Evolutionary conservation across 2,888 invertebrate species (phyloP).

Genomic region (Drosophila histrio): DNA sequence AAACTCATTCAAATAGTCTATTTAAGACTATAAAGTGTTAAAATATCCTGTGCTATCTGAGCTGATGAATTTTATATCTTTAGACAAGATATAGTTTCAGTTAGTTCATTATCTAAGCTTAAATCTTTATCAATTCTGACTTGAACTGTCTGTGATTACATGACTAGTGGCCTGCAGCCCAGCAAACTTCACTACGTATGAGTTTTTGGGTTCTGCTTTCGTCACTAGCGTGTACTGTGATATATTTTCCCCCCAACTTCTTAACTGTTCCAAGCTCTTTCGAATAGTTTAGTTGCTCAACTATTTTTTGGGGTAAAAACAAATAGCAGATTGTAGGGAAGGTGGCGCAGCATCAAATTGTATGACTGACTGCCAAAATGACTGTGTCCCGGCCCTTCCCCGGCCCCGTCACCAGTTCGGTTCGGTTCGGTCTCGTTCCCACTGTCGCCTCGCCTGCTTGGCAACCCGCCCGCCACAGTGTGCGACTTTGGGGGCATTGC

Average conservation of each 20-base stretch:
- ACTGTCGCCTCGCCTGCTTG: slow-evolving; percentile 56
- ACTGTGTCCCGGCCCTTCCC: slow-evolving; percentile 29
- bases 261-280: slow-evolving; percentile 4
- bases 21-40: too few species aligned
- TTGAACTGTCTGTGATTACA: too few species aligned
- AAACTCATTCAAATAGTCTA: too few species aligned
- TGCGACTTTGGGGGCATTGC: slow-evolving; percentile 83
- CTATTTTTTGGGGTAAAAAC: not conserved
- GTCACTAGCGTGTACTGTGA: too few species aligned
- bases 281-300: not conserved
- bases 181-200: too few species aligned
- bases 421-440: slow-evolving; percentile 15
- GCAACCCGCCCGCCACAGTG: slow-evolving; percentile 71
- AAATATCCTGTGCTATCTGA: too few species aligned
- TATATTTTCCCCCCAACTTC: not conserved
- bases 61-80: too few species aligned
- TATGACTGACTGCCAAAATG: slow-evolving; percentile 79
- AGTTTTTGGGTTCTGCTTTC: too few species aligned
- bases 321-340: slow-evolving; percentile 24
- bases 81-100: too few species aligned
- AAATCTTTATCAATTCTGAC: too few species aligned
- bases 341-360: slow-evolving; percentile 63
- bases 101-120: too few species aligned
- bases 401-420: not conserved
- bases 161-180: too few species aligned